phyloP scores from a whole-genome alignment of 2,888 invertebrate genomes.

The Drosophila picticornis region DNA sequence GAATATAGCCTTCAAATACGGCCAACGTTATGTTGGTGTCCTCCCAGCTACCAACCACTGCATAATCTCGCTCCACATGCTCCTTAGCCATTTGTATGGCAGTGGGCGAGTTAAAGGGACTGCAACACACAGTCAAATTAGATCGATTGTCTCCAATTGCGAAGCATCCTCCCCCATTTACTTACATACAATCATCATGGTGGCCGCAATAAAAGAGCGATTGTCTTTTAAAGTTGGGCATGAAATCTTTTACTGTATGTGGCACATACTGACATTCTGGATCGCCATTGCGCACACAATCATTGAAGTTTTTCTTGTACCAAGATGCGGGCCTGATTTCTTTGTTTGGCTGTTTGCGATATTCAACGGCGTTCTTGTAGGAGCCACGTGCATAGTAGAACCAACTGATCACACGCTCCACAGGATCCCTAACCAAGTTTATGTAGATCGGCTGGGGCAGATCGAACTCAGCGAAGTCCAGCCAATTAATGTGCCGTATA shows the following conservation, averaged over 20 bases:
- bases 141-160: background rate
- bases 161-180: conserved; percentile 13
- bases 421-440: conserved; percentile 94
- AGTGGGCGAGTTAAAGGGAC: conserved; percentile 93
- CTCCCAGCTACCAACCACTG: conserved; percentile 95
- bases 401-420: conserved; percentile 95
- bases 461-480: conserved; percentile 93
- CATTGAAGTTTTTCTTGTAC: conserved; percentile 90
- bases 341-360: conserved; percentile 92
- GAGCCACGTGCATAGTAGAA: conserved; percentile 91
- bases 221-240: conserved; percentile 92
- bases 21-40: conserved; percentile 93
- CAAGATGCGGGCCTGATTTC: conserved; percentile 71
- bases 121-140: conserved; percentile 47
- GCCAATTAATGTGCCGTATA: conserved; percentile 93
- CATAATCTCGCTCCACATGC: conserved; percentile 93
- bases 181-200: conserved; percentile 92
- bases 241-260: conserved; percentile 86
- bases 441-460: conserved; percentile 91
- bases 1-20: conserved; percentile 93
- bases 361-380: conserved; percentile 87
- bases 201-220: conserved; percentile 96
- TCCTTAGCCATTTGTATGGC: conserved; percentile 93
- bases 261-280: conserved; percentile 92
- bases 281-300: conserved; percentile 93